Conservation (phyloP, 2,888 invertebrate species). For the Mythimna pallens region DNA sequence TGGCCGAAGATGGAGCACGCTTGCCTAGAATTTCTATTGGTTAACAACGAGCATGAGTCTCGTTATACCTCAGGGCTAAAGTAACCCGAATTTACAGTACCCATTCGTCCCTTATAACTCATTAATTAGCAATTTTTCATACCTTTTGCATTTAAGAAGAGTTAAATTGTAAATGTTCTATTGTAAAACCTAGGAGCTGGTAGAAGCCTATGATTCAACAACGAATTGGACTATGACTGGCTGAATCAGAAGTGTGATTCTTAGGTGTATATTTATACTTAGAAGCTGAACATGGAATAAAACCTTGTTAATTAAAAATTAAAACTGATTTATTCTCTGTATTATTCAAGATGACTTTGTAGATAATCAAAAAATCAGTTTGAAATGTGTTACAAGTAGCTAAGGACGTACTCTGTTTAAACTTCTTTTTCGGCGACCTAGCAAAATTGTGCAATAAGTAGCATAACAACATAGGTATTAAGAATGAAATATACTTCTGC, state of each 20-base stretch:
- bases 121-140: neutral
- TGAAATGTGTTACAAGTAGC: neutral
- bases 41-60: too few relatives aligned
- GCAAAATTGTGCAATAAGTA: neutral
- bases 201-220: conserved; percentile 9
- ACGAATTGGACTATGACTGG: neutral
- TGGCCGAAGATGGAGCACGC: too few relatives aligned
- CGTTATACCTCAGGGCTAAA: too few relatives aligned
- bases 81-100: too few relatives aligned
- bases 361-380: conserved; percentile 10
- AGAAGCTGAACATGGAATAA: neutral
- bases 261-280: neutral
- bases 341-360: conserved; percentile 39
- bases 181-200: neutral
- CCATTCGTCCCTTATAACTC: neutral
- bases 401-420: neutral
- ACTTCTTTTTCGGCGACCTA: neutral
- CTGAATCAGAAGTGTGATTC: neutral
- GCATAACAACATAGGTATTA: too few relatives aligned
- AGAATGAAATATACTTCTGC: too few relatives aligned
- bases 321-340: conserved; percentile 2
- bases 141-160: neutral
- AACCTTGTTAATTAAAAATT: conserved; percentile 19
- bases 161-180: neutral
- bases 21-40: too few relatives aligned